These are phyloP conservation scores for Cyprinodon brontotheroides DNA, from an alignment of 2,113 vertebrate species.

Conservation along the genomic window DNA sequence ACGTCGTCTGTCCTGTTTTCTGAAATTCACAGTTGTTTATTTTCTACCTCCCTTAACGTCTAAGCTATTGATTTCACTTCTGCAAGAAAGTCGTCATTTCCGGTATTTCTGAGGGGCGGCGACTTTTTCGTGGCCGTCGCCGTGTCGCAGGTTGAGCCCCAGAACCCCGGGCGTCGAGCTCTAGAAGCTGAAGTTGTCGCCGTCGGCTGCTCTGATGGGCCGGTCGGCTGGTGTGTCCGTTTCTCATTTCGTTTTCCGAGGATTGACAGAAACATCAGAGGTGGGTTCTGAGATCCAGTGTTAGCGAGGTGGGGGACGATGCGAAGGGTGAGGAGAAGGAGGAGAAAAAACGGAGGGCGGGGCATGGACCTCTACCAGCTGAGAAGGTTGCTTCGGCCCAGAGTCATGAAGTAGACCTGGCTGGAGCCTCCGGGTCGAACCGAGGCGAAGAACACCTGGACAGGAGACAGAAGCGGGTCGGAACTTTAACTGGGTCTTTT, in stretches of 20 bases:
- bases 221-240: slow-evolving; percentile 52
- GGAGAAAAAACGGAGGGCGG: slow-evolving; percentile 32
- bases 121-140: slow-evolving; percentile 64
- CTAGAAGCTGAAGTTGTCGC: slow-evolving; percentile 13
- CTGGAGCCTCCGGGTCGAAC: slow-evolving; percentile 97
- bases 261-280: slow-evolving; percentile 48
- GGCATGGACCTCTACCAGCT: slow-evolving; percentile 90
- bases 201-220: slow-evolving; percentile 17
- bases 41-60: slow-evolving; percentile 33
- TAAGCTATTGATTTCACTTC: slow-evolving; percentile 33
- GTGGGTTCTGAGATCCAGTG: slow-evolving; percentile 75
- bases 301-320: slow-evolving; percentile 57
- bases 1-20: slow-evolving; percentile 7
- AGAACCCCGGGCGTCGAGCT: background rate
- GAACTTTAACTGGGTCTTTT: background rate
- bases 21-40: slow-evolving; percentile 55
- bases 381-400: slow-evolving; percentile 97
- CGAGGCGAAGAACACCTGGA: slow-evolving; percentile 96
- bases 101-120: slow-evolving; percentile 23
- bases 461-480: background rate
- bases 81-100: slow-evolving; percentile 18
- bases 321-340: slow-evolving; percentile 35
- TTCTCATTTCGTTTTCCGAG: slow-evolving; percentile 37
- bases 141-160: slow-evolving; percentile 66
- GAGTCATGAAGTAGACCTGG: slow-evolving; percentile 99